A percentile compares a stretch with the other conserved stretches of the same genome.
Conservation (phyloP, 2,797 vertebrate genomes). For the Anomalospiza imberbis region DNA sequence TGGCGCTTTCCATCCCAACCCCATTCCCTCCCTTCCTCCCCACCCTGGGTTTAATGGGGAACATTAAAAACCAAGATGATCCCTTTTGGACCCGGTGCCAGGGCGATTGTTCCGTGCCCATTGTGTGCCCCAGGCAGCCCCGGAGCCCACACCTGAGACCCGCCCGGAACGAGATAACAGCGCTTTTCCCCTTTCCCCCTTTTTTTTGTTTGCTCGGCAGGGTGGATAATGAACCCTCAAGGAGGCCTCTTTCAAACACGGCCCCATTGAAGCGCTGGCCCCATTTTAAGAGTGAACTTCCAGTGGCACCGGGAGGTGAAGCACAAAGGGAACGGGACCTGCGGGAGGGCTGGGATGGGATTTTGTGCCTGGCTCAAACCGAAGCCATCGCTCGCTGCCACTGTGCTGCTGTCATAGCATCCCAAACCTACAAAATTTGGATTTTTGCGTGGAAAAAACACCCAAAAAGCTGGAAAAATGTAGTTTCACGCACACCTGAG, state of each 20-base stretch:
- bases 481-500: neutral
- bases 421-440: neutral
- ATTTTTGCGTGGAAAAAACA: neutral
- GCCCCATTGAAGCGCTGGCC: neutral
- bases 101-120: conserved; percentile 15
- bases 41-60: neutral
- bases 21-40: neutral
- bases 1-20: neutral
- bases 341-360: neutral
- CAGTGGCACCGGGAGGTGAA: neutral
- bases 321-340: neutral
- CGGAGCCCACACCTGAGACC: conserved; percentile 40
- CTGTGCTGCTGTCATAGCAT: neutral
- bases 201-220: neutral
- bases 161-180: neutral
- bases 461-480: neutral
- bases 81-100: neutral
- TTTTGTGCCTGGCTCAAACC: neutral
- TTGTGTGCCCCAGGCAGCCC: conserved; percentile 41
- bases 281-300: conserved; percentile 13
- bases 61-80: neutral
- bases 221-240: neutral
- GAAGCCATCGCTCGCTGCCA: neutral
- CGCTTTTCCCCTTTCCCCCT: neutral
- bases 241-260: neutral